These are phyloP conservation scores for Tetraneura akinire DNA, from an alignment of 1,140 invertebrate species.

Conservation along the genomic window DNA sequence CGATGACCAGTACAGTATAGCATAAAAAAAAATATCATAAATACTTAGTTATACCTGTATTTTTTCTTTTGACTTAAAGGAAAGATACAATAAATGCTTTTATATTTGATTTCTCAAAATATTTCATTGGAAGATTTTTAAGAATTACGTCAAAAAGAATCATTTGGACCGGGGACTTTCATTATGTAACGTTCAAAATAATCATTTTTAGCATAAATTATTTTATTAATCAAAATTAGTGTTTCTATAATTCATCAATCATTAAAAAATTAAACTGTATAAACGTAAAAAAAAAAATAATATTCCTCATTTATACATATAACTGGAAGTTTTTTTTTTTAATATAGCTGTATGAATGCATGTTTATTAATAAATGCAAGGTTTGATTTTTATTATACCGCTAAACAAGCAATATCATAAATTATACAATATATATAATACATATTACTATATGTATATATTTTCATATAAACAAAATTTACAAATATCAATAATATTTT, in stretches of 20 bases:
- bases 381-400: no score
- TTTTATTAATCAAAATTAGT: slow-evolving; percentile 26
- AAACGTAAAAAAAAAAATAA: not conserved
- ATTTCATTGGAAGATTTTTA: not conserved
- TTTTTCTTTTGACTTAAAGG: no score
- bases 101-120: slow-evolving; percentile 11
- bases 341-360: not conserved
- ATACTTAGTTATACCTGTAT: no score
- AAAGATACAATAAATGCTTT: no score
- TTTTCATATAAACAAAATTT: no score
- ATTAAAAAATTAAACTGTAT: not conserved
- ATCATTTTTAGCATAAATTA: not conserved
- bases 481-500: no score
- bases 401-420: no score
- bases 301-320: not conserved
- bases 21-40: no score
- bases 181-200: not conserved
- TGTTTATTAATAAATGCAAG: not conserved
- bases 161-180: not conserved
- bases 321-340: not conserved
- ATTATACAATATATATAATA: no score
- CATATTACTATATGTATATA: no score
- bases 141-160: not conserved
- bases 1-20: no score
- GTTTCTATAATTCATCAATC: not conserved